These are phyloP conservation scores for Dryas iulia DNA, from an alignment of 1,140 invertebrate species.

Conservation along the genomic window DNA sequence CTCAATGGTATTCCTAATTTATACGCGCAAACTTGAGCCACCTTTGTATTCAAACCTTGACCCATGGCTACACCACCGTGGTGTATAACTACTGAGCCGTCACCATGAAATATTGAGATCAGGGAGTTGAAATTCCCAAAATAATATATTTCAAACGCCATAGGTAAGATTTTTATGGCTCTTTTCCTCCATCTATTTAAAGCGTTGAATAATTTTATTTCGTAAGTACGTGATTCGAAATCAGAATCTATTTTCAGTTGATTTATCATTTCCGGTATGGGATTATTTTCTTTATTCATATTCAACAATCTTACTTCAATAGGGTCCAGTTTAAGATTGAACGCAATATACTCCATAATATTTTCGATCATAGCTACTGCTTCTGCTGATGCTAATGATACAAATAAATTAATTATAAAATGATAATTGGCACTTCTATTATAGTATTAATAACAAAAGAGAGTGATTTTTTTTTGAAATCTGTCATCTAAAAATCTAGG, in stretches of 20 bases:
- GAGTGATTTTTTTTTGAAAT: too few relatives aligned
- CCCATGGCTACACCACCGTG: constrained; percentile 93
- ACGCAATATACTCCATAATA: constrained; percentile 92
- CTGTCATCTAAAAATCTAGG: too few relatives aligned
- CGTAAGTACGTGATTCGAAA: constrained; percentile 81
- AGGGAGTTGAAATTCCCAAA: constrained; percentile 82
- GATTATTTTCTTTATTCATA: constrained; percentile 73
- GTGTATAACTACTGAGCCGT: constrained; percentile 87
- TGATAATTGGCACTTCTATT: too few relatives aligned
- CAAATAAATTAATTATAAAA: constrained; percentile 42
- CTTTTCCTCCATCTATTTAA: constrained; percentile 89
- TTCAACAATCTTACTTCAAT: constrained; percentile 84
- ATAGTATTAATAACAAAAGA: too few relatives aligned
- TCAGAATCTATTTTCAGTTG: constrained; percentile 82
- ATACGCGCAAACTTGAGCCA: constrained; percentile 87
- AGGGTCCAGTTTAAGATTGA: constrained; percentile 84
- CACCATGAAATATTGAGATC: constrained; percentile 87
- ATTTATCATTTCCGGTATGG: constrained; percentile 80
- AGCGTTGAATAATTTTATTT: constrained; percentile 83
- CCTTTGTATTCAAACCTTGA: constrained; percentile 90
- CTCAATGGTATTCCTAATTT: constrained; percentile 85
- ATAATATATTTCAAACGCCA: constrained; percentile 82
- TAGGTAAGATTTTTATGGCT: constrained; percentile 82
- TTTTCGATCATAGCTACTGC: constrained; percentile 86
- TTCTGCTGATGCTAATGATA: constrained; percentile 82